Conservation (phyloP, 2,797 vertebrate genomes). For the Ctenopoma kingsleyae region DNA sequence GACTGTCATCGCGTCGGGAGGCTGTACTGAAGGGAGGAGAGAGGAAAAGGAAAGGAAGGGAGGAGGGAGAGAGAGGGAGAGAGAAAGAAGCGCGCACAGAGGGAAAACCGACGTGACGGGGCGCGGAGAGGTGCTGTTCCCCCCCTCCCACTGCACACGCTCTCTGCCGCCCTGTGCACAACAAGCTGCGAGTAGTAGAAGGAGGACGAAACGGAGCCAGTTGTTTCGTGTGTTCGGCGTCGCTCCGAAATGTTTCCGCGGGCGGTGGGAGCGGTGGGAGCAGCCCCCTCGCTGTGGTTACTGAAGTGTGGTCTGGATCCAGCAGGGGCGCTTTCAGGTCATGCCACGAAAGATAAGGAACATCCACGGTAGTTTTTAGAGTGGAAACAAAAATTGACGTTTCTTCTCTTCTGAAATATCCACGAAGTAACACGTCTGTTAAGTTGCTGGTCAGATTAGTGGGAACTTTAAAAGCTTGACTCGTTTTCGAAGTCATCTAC, state of each 20-base stretch:
- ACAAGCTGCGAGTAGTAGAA: conserved; percentile 11
- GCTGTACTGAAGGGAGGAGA: conserved; percentile 18
- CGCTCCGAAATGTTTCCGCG: conserved; percentile 40
- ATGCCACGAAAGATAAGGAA: background rate
- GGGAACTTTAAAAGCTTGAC: background rate
- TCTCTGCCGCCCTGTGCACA: conserved; percentile 16
- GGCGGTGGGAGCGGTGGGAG: conserved; percentile 31
- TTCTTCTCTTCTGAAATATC: background rate
- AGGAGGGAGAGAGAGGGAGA: background rate
- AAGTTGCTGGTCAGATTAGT: background rate
- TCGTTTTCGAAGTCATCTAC: background rate
- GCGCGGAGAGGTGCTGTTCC: conserved; percentile 35
- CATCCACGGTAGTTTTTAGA: background rate
- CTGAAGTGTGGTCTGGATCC: conserved; percentile 44
- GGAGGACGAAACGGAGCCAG: background rate
- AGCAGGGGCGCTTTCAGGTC: conserved; percentile 38
- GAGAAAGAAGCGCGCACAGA: conserved; percentile 20
- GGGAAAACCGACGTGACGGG: conserved; percentile 28
- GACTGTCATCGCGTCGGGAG: conserved; percentile 64
- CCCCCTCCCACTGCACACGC: conserved; percentile 51
- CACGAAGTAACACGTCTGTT: background rate
- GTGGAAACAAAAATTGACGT: no score
- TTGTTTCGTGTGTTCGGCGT: conserved; percentile 45
- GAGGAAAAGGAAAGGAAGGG: background rate
- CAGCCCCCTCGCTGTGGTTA: conserved; percentile 25